Evolutionary conservation across 2,797 vertebrate genomes (phyloP).

Genomic region (Leptatherina wallacei): DNA sequence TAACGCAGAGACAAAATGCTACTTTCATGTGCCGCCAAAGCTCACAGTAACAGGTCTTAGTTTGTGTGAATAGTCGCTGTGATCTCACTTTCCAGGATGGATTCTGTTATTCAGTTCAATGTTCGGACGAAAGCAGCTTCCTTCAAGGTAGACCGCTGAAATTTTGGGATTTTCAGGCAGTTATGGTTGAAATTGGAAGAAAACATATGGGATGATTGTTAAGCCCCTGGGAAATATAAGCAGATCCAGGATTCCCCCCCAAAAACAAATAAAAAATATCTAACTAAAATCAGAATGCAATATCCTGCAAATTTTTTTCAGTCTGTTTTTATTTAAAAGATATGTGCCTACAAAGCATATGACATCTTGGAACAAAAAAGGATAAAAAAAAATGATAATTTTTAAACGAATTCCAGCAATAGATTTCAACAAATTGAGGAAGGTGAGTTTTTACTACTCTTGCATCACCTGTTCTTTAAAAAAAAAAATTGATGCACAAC

Average conservation of each 20-base stretch:
- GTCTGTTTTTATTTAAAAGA: too few relatives aligned
- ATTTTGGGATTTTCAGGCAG: neutral
- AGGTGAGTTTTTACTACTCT: neutral
- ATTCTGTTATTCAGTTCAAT: neutral
- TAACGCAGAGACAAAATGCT: conserved; percentile 40
- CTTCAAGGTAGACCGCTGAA: neutral
- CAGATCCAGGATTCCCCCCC: too few relatives aligned
- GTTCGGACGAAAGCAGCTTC: neutral
- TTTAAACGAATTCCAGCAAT: neutral
- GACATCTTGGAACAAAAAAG: too few relatives aligned
- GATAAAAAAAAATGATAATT: too few relatives aligned
- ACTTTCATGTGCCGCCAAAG: conserved; percentile 10
- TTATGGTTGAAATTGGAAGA: neutral
- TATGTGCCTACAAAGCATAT: too few relatives aligned
- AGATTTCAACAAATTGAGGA: neutral
- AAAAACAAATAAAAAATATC: neutral
- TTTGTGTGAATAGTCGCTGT: conserved; percentile 10
- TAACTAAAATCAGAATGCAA: neutral
- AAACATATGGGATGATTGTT: neutral
- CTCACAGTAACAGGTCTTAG: conserved; percentile 24
- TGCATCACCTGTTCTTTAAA: neutral
- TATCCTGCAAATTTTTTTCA: neutral
- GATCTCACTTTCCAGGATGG: neutral
- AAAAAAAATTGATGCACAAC: too few relatives aligned
- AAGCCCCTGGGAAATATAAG: too few relatives aligned